These are phyloP conservation scores for Drosophila parabipectinata DNA, from an alignment of 1,140 invertebrate species.

Conservation along the genomic window DNA sequence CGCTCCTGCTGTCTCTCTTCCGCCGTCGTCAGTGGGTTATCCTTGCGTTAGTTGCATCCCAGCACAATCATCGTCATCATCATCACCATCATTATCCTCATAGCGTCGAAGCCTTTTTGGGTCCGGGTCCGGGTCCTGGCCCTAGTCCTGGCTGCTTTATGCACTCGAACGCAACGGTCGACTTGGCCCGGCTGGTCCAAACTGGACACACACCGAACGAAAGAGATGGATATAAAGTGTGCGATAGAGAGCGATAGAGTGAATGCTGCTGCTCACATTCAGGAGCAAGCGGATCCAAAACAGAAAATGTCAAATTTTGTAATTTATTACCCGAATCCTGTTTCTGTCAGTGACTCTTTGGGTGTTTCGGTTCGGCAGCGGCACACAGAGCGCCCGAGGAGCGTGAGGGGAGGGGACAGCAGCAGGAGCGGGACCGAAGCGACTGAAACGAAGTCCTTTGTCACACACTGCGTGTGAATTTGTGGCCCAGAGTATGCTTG, in stretches of 20 bases:
- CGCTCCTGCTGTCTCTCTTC: neutral
- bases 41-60: slow-evolving; percentile 20
- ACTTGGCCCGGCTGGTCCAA: slow-evolving; percentile 31
- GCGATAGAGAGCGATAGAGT: slow-evolving; percentile 11
- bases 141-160: slow-evolving; percentile 49
- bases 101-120: slow-evolving; percentile 35
- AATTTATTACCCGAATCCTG: slow-evolving; percentile 84
- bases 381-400: slow-evolving; percentile 31
- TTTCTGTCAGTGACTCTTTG: slow-evolving; percentile 83
- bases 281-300: slow-evolving; percentile 82
- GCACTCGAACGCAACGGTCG: slow-evolving; percentile 45
- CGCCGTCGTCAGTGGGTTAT: slow-evolving; percentile 6
- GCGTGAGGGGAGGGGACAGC: slow-evolving; percentile 1
- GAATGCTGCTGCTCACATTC: slow-evolving; percentile 46
- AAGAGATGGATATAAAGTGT: slow-evolving; percentile 19
- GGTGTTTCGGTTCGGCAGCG: slow-evolving; percentile 61
- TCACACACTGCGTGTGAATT: slow-evolving; percentile 81
- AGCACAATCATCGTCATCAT: slow-evolving; percentile 20
- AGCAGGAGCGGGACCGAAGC: slow-evolving; percentile 6
- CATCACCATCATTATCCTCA: slow-evolving; percentile 20
- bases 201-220: slow-evolving; percentile 50
- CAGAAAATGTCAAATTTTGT: slow-evolving; percentile 84
- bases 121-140: slow-evolving; percentile 44
- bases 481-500: slow-evolving; percentile 59
- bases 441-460: slow-evolving; percentile 63